Evolutionary conservation across 2,888 invertebrate species (phyloP), one percentile per base, ranked within the genome.

Genomic region (Periphyllus acericola): DNA sequence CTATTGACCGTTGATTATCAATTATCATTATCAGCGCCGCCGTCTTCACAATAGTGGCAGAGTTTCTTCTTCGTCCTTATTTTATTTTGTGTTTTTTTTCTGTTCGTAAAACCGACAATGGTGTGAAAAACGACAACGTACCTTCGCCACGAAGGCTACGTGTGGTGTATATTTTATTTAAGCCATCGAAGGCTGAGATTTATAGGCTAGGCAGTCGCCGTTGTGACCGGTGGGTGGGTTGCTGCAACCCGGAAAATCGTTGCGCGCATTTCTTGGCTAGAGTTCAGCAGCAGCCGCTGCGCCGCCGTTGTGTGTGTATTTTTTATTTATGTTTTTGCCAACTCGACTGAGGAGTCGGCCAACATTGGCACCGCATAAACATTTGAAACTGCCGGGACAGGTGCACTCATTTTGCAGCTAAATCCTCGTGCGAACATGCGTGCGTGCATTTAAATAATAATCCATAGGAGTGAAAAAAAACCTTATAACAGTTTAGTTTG

Each of bases 231-330:
- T 40, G 75, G 60, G 40, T 75, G 83, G 75, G 29, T 83, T 72
- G 32, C 66, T 19, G 76, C 68, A 76, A 84, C 84, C 76, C 84
- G 84, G 84, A 84, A 84, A 84, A 76, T 84, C 76, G 76, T 76
- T 46, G 66, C 66, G 17, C 60, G 75, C 60, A 76, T 84, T 76
- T 84, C 84, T 84, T 84, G 84, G 84, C 84, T 84, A 68, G 84
- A 46, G 66, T 84, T 76, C 76, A 84, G 25, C 75, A 36, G 34
- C 29, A n/a, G n/a, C 5, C 19, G 25, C 60, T 21, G 74, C 32
- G 66, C 32, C 66, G 66, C 46, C 68, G 76, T 66, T 25, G n/a
- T 75, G 25, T 60, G 68, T 19, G 52, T 32, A 25, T 29, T 82
- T 82, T 84, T 68, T 76, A 78, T 78, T 84, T 84, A 78, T 76